Evolutionary conservation across 2,888 invertebrate species (phyloP).

Genomic region (Elegia similella): DNA sequence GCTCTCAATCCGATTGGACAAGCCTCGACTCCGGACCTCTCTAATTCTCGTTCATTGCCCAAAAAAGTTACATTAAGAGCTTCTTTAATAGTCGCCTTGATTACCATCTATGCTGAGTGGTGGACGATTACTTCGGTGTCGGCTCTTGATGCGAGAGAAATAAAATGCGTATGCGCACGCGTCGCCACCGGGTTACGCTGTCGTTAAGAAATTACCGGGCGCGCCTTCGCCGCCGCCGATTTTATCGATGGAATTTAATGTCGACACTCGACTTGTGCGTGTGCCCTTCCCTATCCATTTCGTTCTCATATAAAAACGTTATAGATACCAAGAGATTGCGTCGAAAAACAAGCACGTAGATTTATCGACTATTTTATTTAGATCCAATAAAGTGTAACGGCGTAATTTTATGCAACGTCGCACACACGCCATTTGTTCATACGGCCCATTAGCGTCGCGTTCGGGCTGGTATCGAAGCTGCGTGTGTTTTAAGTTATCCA

Average conservation of each 20-base stretch:
- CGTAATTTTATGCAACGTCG: slow-evolving; percentile 20
- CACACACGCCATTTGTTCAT: slow-evolving; percentile 17
- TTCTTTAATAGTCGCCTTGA: slow-evolving; percentile 75
- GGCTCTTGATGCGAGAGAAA: slow-evolving; percentile 71
- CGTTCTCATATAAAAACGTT: slow-evolving; percentile 26
- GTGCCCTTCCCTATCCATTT: slow-evolving; percentile 50
- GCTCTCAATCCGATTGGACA: slow-evolving; percentile 30
- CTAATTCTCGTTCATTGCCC: slow-evolving; percentile 55
- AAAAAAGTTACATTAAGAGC: slow-evolving; percentile 75
- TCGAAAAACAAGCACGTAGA: slow-evolving; percentile 11
- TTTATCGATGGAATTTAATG: slow-evolving; percentile 82
- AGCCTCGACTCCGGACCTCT: slow-evolving; percentile 49
- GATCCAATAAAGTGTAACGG: slow-evolving; percentile 19
- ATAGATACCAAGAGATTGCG: slow-evolving; percentile 6
- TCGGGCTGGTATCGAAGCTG: not conserved
- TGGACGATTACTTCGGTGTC: slow-evolving; percentile 77
- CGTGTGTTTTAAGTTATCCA: slow-evolving; percentile 30
- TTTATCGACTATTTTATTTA: slow-evolving; percentile 16
- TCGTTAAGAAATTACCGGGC: slow-evolving; percentile 79
- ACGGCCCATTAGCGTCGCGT: slow-evolving; percentile 11
- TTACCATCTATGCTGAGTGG: slow-evolving; percentile 80
- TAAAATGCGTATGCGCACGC: slow-evolving; percentile 78
- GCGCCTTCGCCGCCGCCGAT: slow-evolving; percentile 73
- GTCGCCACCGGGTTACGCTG: slow-evolving; percentile 80
- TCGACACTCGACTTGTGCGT: slow-evolving; percentile 65